Base-by-base conservation (phyloP, 2,888 invertebrate species). In the Machimus atricapillus region DNA sequence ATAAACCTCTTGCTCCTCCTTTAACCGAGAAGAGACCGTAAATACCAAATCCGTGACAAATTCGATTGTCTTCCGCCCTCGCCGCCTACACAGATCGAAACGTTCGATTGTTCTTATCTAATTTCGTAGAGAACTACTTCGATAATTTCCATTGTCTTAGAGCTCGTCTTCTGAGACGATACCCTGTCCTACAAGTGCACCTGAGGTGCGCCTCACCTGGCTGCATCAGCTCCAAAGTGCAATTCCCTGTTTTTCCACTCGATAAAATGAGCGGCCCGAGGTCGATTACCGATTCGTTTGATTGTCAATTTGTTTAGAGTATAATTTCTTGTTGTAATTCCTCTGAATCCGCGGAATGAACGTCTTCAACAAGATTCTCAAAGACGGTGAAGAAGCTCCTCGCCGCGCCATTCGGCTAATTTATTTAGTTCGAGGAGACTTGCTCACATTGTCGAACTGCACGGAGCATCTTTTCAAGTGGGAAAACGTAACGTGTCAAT, bases 41-140 rank as follows among this genome's bases (percentile, higher is more conserved):
- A 81, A 81, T 81, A 81, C 81, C 81, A 81, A 81, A 12, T 52
- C 52, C 81, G 81, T 81, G 81, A 81, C 81, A 81, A 81, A 34
- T 27, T 79, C 19, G 66, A 23, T 66, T 16, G 34, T 14, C 81
- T 52, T 52, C 31, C 52, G 37, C 31, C 31, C 16, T 27, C 52
- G 3, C 81, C 27, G n/a, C 27, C 81, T 76, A 76, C n/a, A 16
- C 37, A 23, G 12, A 78, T 23, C 40, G 40, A 78, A 78, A n/a
- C 76, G 1, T 74, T 40, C 16, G 31, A 12, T 79, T 79, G 19
- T 81, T 27, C 52, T 31, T 81, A 52, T 52, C 16, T 52, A 81
- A 81, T 56, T 81, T n/a, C 2, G n/a, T 8, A 14, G 56, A 81
- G 31, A 56, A 56, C 52, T 43, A 12, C 46, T 46, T 79, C 81